Evolutionary conservation across 2,888 invertebrate species (phyloP).

Genomic region (Pachliopta kotzebuea): DNA sequence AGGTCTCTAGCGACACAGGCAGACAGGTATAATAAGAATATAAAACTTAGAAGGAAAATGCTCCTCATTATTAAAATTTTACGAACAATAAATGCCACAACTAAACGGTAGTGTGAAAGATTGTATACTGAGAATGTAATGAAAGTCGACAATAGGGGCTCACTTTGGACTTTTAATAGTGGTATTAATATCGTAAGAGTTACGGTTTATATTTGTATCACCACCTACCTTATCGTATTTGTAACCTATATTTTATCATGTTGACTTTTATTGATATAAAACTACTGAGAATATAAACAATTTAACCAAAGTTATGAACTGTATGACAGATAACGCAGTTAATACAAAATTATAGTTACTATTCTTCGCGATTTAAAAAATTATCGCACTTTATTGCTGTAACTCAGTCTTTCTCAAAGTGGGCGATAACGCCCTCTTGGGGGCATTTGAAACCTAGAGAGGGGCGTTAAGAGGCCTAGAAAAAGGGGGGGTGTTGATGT

Average conservation of each 20-base stretch:
- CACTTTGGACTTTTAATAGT: slow-evolving; percentile 4
- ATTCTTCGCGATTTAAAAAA: too few species aligned
- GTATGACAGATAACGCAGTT: slow-evolving; percentile 8
- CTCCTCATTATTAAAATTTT: slow-evolving; percentile 44
- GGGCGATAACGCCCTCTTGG: too few species aligned
- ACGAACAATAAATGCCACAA: slow-evolving; percentile 13
- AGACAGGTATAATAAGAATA: slow-evolving; percentile 43
- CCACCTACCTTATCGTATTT: too few species aligned
- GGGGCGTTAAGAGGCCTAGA: too few species aligned
- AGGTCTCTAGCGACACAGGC: slow-evolving; percentile 49
- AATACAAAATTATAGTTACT: too few species aligned
- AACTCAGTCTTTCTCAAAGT: too few species aligned
- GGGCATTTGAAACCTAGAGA: too few species aligned
- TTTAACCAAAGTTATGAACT: slow-evolving; percentile 6
- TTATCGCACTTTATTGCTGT: too few species aligned
- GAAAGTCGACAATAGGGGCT: not conserved
- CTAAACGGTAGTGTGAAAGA: slow-evolving; percentile 12
- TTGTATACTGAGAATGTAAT: slow-evolving; percentile 11
- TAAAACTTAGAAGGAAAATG: slow-evolving; percentile 41
- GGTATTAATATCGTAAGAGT: not conserved
- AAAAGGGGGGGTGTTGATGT: too few species aligned
- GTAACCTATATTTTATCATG: slow-evolving; percentile 13
- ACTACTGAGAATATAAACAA: slow-evolving; percentile 24
- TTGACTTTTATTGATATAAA: slow-evolving; percentile 14
- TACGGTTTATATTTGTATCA: slow-evolving; percentile 19